These are phyloP conservation scores for Lordiphosa clarofinis DNA, from an alignment of 1,140 invertebrate species.

Conservation along the genomic window DNA sequence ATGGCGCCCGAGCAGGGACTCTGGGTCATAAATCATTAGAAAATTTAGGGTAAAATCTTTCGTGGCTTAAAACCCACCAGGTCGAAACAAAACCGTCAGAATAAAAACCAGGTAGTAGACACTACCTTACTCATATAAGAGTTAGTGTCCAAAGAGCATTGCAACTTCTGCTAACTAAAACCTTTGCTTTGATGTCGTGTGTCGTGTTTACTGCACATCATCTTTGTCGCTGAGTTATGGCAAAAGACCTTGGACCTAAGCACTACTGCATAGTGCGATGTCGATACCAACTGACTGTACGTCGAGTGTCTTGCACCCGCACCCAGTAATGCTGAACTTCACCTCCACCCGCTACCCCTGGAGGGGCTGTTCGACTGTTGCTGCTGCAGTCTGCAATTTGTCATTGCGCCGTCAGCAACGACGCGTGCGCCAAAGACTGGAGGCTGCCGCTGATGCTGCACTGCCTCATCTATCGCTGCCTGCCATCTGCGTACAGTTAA, in stretches of 20 bases:
- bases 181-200: not conserved
- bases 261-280: slow-evolving; percentile 19
- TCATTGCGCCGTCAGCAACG: slow-evolving; percentile 64
- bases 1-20: too few relatives aligned
- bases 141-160: too few relatives aligned
- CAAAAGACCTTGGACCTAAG: slow-evolving; percentile 72
- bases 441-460: slow-evolving; percentile 13
- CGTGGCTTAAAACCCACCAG: too few relatives aligned
- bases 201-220: slow-evolving; percentile 35
- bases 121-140: too few relatives aligned
- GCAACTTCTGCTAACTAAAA: not conserved
- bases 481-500: slow-evolving; percentile 72
- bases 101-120: too few relatives aligned
- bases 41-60: too few relatives aligned
- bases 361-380: slow-evolving; percentile 9
- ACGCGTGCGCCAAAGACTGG: slow-evolving; percentile 60
- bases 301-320: slow-evolving; percentile 39
- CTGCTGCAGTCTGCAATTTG: slow-evolving; percentile 51
- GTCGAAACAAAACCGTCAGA: too few relatives aligned
- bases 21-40: too few relatives aligned
- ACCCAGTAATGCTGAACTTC: slow-evolving; percentile 15
- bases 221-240: slow-evolving; percentile 60
- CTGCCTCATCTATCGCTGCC: slow-evolving; percentile 57
- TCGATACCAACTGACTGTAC: slow-evolving; percentile 32
- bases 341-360: not conserved